Evolutionary conservation across 92 coral and sea anemone species (phyloP).

Genomic region (Meandrina meandrites): DNA sequence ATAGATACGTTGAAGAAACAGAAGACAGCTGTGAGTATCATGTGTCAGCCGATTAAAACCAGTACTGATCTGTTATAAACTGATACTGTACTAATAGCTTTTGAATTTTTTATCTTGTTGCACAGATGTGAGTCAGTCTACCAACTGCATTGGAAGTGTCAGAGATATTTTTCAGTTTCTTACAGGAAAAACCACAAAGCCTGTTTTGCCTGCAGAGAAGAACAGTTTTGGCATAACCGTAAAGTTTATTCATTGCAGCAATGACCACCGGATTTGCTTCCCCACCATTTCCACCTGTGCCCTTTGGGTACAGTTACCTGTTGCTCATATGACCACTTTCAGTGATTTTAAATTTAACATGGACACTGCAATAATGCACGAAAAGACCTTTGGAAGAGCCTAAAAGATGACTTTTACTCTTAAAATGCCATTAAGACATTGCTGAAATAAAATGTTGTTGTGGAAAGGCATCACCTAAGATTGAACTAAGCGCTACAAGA

Average conservation of each 20-base stretch:
- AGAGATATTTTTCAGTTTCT: conserved; percentile 37
- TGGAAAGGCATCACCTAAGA: too few relatives aligned
- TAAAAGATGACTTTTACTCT: too few relatives aligned
- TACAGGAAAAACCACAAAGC: not conserved
- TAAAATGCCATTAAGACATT: too few relatives aligned
- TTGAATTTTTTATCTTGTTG: too few relatives aligned
- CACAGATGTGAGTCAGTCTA: not conserved
- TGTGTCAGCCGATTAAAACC: not conserved
- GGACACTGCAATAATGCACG: conserved; percentile 36
- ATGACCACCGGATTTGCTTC: conserved; percentile 39
- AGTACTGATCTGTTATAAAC: too few relatives aligned
- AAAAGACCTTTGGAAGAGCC: too few relatives aligned
- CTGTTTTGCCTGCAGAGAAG: not conserved
- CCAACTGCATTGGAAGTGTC: conserved; percentile 5
- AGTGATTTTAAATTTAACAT: conserved; percentile 34
- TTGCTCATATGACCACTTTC: conserved; percentile 35
- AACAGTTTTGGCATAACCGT: conserved; percentile 53
- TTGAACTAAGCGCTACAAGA: too few relatives aligned
- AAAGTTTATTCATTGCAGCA: conserved; percentile 41
- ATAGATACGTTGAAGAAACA: conserved; percentile 36
- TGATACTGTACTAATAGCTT: too few relatives aligned
- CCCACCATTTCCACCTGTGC: conserved; percentile 47
- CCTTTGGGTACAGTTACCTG: conserved; percentile 48
- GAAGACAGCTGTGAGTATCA: conserved; percentile 29
- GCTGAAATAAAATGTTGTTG: too few relatives aligned